Evolutionary conservation across 2,888 invertebrate genomes (phyloP).

Genomic region (Chaetogeoica ovagalla): DNA sequence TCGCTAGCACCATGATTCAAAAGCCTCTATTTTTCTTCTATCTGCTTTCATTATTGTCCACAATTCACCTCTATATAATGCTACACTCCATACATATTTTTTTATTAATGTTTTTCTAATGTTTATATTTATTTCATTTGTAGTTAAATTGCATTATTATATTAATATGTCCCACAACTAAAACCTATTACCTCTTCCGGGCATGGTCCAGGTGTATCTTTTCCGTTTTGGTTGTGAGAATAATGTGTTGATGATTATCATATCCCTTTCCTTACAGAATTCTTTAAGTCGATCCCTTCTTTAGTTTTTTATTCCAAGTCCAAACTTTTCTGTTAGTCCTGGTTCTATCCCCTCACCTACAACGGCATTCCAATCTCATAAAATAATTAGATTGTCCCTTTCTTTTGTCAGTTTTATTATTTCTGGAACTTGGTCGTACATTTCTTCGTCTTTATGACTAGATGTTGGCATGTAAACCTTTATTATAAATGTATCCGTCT

Average conservation of each 20-base stretch:
- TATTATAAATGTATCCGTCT: slow-evolving; percentile 25
- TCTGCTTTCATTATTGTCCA: no score
- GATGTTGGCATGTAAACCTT: slow-evolving; percentile 52
- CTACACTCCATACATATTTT: no score
- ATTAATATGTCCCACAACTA: no score
- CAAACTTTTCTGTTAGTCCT: slow-evolving; percentile 40
- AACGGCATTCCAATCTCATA: slow-evolving; percentile 50
- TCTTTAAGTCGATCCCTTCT: slow-evolving; percentile 25
- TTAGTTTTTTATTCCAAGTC: slow-evolving; percentile 49
- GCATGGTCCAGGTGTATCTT: slow-evolving; percentile 16
- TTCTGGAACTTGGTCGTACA: not conserved
- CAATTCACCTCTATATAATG: no score
- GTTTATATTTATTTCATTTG: no score
- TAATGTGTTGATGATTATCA: slow-evolving; percentile 49
- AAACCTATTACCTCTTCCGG: not conserved
- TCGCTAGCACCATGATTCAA: no score
- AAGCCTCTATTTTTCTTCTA: no score
- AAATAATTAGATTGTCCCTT: slow-evolving; percentile 31
- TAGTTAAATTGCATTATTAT: no score
- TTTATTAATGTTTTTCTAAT: no score
- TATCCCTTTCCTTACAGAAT: slow-evolving; percentile 44
- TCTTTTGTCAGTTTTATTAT: slow-evolving; percentile 36
- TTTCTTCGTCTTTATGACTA: not conserved
- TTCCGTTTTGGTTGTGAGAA: slow-evolving; percentile 25
- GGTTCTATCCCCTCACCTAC: slow-evolving; percentile 34